A percentile compares a stretch with the other conserved stretches of the same genome.
Conservation (phyloP, 2,888 invertebrate species). For the Brachyptera putata region DNA sequence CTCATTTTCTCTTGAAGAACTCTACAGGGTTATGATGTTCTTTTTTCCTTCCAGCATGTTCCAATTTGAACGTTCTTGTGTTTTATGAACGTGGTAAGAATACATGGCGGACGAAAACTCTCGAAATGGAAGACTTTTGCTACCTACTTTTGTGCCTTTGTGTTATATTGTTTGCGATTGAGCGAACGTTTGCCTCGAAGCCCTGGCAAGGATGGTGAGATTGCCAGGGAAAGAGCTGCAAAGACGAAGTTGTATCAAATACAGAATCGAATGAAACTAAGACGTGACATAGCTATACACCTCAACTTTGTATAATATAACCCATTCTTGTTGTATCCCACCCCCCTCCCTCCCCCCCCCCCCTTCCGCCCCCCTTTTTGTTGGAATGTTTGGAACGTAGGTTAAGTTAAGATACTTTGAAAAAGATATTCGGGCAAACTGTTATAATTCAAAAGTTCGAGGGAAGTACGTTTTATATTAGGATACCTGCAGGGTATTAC, state of each 20-base stretch:
- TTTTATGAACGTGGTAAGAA: slow-evolving; percentile 26
- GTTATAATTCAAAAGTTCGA: no score
- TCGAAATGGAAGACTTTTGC: not conserved
- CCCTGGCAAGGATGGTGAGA: no score
- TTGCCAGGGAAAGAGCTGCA: not conserved
- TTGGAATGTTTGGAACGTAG: no score
- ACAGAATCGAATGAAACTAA: slow-evolving; percentile 10
- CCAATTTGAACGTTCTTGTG: slow-evolving; percentile 27
- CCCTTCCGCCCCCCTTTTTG: no score
- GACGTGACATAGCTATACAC: no score
- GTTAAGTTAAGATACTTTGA: no score
- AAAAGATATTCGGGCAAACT: no score
- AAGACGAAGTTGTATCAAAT: slow-evolving; percentile 15
- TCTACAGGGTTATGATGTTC: slow-evolving; percentile 19
- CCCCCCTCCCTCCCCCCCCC: no score
- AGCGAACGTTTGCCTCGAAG: not conserved
- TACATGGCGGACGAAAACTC: not conserved
- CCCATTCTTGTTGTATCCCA: no score
- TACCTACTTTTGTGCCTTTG: not conserved
- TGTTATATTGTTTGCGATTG: slow-evolving; percentile 9
- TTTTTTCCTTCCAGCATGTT: slow-evolving; percentile 19
- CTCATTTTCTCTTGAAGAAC: slow-evolving; percentile 20
- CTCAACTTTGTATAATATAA: no score
- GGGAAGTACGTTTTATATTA: no score
- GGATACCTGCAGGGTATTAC: no score